phyloP scores from a whole-genome alignment of 2,113 vertebrate genomes.

The Barnardius zonarius region DNA sequence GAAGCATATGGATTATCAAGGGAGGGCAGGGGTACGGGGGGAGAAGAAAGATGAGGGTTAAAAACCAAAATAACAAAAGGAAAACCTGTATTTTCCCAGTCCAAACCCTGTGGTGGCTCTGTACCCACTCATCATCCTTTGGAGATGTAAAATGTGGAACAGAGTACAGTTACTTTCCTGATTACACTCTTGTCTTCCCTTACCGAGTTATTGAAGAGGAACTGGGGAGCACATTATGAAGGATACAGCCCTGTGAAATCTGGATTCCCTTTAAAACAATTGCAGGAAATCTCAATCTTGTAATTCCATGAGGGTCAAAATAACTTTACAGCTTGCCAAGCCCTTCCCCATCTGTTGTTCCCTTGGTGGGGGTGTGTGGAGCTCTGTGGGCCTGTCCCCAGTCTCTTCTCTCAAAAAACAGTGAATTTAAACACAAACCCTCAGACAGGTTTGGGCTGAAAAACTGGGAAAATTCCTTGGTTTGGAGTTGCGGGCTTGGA shows the following conservation, averaged over 20 bases:
- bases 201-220: conserved; percentile 53
- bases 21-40: background rate
- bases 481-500: background rate
- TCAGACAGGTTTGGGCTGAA: background rate
- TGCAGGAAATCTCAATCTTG: conserved; percentile 1
- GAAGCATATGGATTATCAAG: conserved; percentile 31
- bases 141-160: conserved; percentile 28
- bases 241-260: conserved; percentile 48
- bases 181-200: conserved; percentile 57
- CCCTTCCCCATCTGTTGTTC: background rate
- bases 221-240: conserved; percentile 46
- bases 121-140: conserved; percentile 36
- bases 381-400: accelerated
- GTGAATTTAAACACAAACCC: background rate
- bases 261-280: conserved; percentile 54
- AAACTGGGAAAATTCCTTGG: background rate
- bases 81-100: conserved; percentile 41
- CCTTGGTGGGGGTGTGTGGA: background rate
- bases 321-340: background rate
- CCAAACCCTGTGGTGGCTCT: conserved; percentile 19
- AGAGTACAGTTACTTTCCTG: conserved; percentile 25
- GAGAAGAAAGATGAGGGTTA: conserved; percentile 37
- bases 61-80: conserved; percentile 39
- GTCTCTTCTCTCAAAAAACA: background rate
- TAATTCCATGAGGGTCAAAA: background rate